Evolutionary conservation across 2,797 vertebrate genomes (phyloP).

Genomic region (Squalus acanthias): DNA sequence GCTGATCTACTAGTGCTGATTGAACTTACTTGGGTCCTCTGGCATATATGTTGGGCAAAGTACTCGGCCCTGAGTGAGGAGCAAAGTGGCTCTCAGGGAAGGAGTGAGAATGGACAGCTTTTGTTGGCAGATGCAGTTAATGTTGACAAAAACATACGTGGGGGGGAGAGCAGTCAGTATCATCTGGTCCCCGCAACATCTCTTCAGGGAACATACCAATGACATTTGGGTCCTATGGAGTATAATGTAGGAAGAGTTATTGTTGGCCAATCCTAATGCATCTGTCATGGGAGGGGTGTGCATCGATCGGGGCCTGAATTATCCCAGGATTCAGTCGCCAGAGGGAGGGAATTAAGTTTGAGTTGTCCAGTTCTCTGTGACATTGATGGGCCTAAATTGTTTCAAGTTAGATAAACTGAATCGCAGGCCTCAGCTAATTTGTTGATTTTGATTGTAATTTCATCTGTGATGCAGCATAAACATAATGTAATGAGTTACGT

Average conservation of each 20-base stretch:
- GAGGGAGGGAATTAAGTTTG: background rate
- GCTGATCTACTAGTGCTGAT: background rate
- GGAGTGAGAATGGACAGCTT: background rate
- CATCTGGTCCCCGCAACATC: background rate
- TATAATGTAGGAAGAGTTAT: background rate
- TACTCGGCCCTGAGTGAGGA: background rate
- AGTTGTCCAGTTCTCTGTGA: background rate
- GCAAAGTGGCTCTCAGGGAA: background rate
- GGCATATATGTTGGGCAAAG: background rate
- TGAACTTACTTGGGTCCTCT: background rate
- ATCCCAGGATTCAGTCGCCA: background rate
- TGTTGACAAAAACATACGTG: background rate
- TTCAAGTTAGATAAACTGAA: background rate
- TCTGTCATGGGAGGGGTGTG: background rate
- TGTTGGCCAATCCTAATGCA: background rate
- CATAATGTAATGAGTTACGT: background rate
- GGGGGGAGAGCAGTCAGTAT: background rate
- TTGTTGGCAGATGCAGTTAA: background rate
- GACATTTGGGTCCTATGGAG: background rate
- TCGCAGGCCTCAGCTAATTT: background rate
- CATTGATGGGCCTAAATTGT: conserved; percentile 7
- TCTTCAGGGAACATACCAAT: background rate
- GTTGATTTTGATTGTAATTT: conserved; percentile 14
- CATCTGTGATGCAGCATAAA: background rate
- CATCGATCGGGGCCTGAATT: background rate